Percentiles rank a stretch among this genome's conserved stretches.
phyloP scores from a whole-genome alignment of 1,140 invertebrate species.

The Tetragonula clypearis region DNA sequence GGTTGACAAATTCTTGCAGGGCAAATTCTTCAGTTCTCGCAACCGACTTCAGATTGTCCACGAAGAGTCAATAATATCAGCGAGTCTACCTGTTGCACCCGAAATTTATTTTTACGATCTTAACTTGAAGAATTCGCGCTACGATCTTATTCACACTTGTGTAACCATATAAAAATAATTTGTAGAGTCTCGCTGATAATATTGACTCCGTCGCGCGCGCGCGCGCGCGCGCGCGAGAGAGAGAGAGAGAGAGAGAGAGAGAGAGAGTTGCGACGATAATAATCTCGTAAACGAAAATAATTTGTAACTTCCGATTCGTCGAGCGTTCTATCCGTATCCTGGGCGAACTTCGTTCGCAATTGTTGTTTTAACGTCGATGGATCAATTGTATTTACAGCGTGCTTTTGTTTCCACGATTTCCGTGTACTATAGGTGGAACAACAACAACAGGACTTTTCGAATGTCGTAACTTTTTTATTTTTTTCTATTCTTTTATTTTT shows the following conservation, averaged over 20 bases:
- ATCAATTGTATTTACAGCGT: constrained; percentile 1
- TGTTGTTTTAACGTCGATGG: background rate
- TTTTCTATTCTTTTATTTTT: background rate
- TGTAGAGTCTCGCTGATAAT: background rate
- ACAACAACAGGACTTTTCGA: background rate
- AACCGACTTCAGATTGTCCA: background rate
- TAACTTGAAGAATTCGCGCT: background rate
- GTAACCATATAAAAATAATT: no score
- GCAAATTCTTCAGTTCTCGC: no score
- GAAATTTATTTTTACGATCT: background rate
- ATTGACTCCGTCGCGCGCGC: background rate
- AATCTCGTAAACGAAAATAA: background rate
- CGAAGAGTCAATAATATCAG: background rate
- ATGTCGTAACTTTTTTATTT: background rate
- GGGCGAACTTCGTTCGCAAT: background rate
- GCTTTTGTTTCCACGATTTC: constrained; percentile 16
- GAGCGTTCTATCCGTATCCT: background rate
- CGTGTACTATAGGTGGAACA: background rate
- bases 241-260: no score
- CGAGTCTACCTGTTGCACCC: background rate
- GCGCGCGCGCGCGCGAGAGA: no score
- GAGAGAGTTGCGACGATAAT: background rate
- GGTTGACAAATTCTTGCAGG: no score
- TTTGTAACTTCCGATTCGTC: background rate
- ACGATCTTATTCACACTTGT: no score